These are phyloP conservation scores for Hydrochoerus hydrochaeris DNA, from an alignment of 2,113 vertebrate genomes.

Conservation along the genomic window DNA sequence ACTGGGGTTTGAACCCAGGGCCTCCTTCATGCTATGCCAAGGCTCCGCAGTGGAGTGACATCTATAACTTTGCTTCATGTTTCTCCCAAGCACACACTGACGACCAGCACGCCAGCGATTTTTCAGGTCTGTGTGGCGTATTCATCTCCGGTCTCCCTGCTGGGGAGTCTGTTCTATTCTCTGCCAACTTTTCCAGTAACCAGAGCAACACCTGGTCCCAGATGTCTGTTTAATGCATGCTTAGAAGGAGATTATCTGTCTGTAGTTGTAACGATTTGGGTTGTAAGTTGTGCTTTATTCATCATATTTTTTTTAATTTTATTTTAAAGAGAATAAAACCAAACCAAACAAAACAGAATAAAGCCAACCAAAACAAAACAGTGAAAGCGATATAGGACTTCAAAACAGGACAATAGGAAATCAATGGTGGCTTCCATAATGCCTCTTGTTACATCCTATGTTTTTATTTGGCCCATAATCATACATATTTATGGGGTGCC, in stretches of 20 bases:
- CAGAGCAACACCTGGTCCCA: accelerated
- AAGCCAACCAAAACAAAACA: no score
- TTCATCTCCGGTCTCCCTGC: background rate
- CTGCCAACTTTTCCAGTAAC: background rate
- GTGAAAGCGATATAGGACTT: no score
- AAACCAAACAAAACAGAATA: no score
- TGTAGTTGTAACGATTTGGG: background rate
- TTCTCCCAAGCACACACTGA: accelerated
- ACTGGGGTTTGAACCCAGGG: background rate
- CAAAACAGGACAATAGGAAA: no score
- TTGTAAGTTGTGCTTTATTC: background rate
- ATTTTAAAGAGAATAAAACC: no score
- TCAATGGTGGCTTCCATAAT: no score
- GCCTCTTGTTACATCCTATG: background rate
- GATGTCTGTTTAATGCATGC: background rate
- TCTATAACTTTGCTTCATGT: accelerated
- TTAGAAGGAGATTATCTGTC: background rate
- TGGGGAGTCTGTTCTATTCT: accelerated
- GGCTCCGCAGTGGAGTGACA: background rate
- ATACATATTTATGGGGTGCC: no score
- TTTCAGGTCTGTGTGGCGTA: accelerated
- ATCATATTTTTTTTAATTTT: no score
- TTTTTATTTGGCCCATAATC: background rate
- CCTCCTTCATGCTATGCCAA: no score
- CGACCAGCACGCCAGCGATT: accelerated